These are phyloP conservation scores for Hydractinia echinata DNA, from an alignment of 30 jellyfish, hydroid and myxozoan species.

Conservation along the genomic window DNA sequence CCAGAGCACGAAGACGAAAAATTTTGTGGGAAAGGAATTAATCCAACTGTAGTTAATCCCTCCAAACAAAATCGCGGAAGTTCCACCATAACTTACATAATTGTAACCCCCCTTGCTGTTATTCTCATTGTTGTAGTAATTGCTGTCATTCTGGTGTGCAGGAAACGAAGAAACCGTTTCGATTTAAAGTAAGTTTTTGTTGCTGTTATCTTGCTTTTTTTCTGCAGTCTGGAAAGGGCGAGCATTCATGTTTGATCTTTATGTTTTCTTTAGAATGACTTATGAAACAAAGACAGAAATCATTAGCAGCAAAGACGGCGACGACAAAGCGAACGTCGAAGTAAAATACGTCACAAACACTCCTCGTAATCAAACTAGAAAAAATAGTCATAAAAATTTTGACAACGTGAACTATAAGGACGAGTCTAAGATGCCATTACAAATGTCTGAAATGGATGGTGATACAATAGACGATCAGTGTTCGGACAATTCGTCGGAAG, in stretches of 20 bases:
- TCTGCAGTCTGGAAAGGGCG: too few species aligned
- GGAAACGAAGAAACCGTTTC: slow-evolving; percentile 8
- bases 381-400: slow-evolving; percentile 45
- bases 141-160: neutral
- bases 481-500: slow-evolving; percentile 74
- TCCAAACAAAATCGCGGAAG: too few species aligned
- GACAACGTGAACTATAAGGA: slow-evolving; percentile 52
- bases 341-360: slow-evolving; percentile 17
- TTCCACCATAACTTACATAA: neutral
- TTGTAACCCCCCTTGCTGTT: neutral
- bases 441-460: slow-evolving; percentile 34
- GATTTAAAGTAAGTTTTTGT: slow-evolving; percentile 29
- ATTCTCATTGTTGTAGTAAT: neutral
- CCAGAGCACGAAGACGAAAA: slow-evolving; percentile 44
- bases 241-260: too few species aligned
- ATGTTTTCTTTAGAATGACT: slow-evolving; percentile 2
- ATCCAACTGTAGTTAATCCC: neutral
- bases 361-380: neutral
- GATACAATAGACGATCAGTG: slow-evolving; percentile 33
- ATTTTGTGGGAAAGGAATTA: neutral
- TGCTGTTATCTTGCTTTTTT: neutral
- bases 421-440: slow-evolving; percentile 57
- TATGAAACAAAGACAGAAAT: slow-evolving; percentile 35
- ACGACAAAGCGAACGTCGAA: slow-evolving; percentile 9
- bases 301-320: slow-evolving; percentile 3